Evolutionary conservation across 2,797 vertebrate genomes (phyloP), one percentile per base, ranked within the genome.

Genomic region (Coracias cyanogaster): DNA sequence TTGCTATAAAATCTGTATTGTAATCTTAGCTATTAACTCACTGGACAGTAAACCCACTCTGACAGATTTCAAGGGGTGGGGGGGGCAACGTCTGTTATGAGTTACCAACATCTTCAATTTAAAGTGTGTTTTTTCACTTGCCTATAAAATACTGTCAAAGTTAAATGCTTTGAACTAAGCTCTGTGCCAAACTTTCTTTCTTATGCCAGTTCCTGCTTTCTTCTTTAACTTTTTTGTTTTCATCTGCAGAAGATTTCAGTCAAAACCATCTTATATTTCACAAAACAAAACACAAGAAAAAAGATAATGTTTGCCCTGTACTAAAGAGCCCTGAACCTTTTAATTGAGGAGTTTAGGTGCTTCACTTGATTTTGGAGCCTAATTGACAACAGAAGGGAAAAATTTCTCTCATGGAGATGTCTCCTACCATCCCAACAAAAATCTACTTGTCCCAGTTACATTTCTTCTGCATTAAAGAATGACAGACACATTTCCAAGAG

Each of bases 41-140:
- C 49, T 62, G n/a, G 18, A 71, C 74, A 88, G 25, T 33, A 76
- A 80, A 65, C 1, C 1, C 3, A 49, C 9, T 3, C 3, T 17
- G 24, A 21, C 0, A 35, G 18, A 28, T 5, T 15, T 11, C 11
- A 18, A 15, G 33, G 11, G 8, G 7, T 6, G 7, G 8, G 2
- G 2, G 29, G 2, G 3, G 2, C 6, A 55, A 21, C 25, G 1
- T 52, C 28, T 71, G 15, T 64, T 48, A 28, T 18, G 3, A 2
- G 26, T 66, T 70, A 66, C 8, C 2, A 1, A 65, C 54, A 29
- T 4, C n/a, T 84, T 84, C 1, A 4, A 45, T 72, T 78, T 49
- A 81, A 74, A 37, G 7, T 54, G 9, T 74, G 37, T 10, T 37
- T 37, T 73, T 73, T 33, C 39, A 35, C 14, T 52, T 85, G 37